phyloP scores from a whole-genome alignment of 2,113 vertebrate species.

The Todiramphus saurophagus region DNA sequence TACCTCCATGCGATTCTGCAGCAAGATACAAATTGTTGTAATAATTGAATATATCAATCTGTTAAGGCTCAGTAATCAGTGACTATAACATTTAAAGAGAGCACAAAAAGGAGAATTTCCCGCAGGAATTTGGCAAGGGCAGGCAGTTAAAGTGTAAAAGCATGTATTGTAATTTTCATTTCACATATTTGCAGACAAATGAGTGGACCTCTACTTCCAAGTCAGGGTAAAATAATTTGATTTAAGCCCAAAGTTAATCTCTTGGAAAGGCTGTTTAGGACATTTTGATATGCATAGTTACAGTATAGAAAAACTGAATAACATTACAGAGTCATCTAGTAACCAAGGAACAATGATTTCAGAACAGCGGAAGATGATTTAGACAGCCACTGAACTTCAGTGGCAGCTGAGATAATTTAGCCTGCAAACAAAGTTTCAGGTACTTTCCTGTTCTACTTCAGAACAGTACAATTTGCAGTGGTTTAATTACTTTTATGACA shows the following conservation, averaged over 20 bases:
- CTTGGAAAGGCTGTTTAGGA: neutral
- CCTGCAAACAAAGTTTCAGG: neutral
- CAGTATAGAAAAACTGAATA: neutral
- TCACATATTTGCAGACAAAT: neutral
- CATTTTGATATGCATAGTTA: neutral
- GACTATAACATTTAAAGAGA: neutral
- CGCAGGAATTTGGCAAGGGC: neutral
- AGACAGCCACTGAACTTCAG: neutral
- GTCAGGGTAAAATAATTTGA: neutral
- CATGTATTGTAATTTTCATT: neutral
- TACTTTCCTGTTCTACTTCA: neutral
- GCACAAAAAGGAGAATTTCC: neutral
- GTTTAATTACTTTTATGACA: neutral
- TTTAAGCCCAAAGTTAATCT: neutral
- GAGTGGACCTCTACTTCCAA: neutral
- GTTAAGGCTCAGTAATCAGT: neutral
- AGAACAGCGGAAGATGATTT: neutral
- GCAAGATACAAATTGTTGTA: neutral
- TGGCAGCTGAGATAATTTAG: neutral
- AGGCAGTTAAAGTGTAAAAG: neutral
- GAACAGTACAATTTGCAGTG: neutral
- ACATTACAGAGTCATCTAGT: neutral
- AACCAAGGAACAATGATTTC: neutral
- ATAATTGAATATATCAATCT: neutral
- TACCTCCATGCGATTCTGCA: neutral